Evolutionary conservation across 2,888 invertebrate genomes (phyloP).

Genomic region (Nemapogon koenigi): DNA sequence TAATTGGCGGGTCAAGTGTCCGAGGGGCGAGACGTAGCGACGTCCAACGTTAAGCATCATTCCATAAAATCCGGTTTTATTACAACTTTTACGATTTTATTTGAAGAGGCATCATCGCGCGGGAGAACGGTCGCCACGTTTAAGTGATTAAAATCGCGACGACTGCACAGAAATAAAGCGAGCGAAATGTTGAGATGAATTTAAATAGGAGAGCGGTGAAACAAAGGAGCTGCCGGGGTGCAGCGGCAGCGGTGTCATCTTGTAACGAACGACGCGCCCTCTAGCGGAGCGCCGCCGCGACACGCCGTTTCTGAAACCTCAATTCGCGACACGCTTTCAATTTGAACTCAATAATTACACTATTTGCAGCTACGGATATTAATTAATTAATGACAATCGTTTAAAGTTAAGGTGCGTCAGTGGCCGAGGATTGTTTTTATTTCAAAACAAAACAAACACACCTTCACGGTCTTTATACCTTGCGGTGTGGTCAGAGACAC

Average conservation of each 20-base stretch:
- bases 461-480: too few species aligned
- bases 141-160: conserved; percentile 56
- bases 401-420: too few species aligned
- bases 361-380: too few species aligned
- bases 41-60: conserved; percentile 11
- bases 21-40: conserved; percentile 2
- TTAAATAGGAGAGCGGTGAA: conserved; percentile 40
- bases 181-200: conserved; percentile 47
- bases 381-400: too few species aligned
- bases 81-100: conserved; percentile 15
- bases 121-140: conserved; percentile 28
- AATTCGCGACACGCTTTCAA: too few species aligned
- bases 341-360: too few species aligned
- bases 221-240: conserved; percentile 30
- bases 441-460: too few species aligned
- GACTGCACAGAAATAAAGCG: conserved; percentile 40
- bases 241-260: conserved; percentile 29
- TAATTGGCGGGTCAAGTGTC: conserved; percentile 9
- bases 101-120: conserved; percentile 18
- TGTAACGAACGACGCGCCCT: conserved; percentile 21
- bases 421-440: too few species aligned
- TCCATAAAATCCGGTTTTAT: conserved; percentile 16
- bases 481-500: too few species aligned
- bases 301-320: conserved; percentile 1
- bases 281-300: conserved; percentile 1